Base-by-base conservation (phyloP, 2,113 vertebrate genomes). In the Rhabdomys dilectus region DNA sequence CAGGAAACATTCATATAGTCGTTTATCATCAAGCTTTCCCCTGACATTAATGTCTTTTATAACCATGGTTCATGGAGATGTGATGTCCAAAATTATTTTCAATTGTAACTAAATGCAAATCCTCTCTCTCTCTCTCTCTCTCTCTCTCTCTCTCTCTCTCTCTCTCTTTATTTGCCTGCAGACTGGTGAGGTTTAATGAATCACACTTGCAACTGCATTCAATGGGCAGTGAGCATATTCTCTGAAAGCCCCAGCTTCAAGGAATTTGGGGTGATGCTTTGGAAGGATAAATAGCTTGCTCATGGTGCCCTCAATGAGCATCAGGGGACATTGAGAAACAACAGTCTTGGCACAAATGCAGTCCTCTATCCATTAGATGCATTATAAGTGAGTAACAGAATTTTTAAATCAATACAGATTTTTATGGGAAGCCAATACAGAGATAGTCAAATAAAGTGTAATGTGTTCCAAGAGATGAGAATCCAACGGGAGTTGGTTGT, bases 321-420 rank as follows among this genome's bases (percentile, higher is more conserved):
- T 48, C 73, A 53, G 81, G 82, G 34, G 96, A 94, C 34, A 95
- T 56, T 42, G 45, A 89, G 86, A 95, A 62, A 95, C 58, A 95
- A 91, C 34, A 92, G 76, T 95, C 78, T 48, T 77, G 80, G 77
- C 56, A 87, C 36, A 95, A 48, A 94, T 87, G 75, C 76, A 85
- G 10, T 36, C 86, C 88, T 94, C 39, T 75, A 77, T 77, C 13
- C 51, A 92, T 84, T 95, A 96, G 97, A 51, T 86, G 77, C 76
- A 81, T 89, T 93, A 89, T 68, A 95, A 95, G 73, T 94, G 89
- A 96, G 56, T 82, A 95, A 96, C 53, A 94, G 92, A 97, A 96
- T 42, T 96, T 98, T 82, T 92, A 95, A 97, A 95, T 97, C 91
- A 95, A 96, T 94, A 93, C 64, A 92, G 17, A 90, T 51, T 96